Evolutionary conservation across 2,797 vertebrate genomes (phyloP).

Genomic region (Spondyliosoma cantharus): DNA sequence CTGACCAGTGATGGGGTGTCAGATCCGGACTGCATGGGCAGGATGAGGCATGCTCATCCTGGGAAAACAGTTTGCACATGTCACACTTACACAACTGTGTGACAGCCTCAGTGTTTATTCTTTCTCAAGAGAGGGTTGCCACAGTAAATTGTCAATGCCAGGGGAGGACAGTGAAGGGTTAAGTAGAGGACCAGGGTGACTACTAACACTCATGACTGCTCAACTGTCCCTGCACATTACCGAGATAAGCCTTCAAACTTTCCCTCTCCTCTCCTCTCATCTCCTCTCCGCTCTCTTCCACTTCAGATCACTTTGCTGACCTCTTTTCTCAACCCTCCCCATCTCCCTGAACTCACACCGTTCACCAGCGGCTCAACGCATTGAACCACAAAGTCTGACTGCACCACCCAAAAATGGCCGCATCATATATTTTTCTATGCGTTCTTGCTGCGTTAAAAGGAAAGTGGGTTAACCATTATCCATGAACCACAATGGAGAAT

Average conservation of each 20-base stretch:
- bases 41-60: background rate
- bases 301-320: conserved; percentile 69
- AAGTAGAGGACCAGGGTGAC: conserved; percentile 63
- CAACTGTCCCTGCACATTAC: conserved; percentile 78
- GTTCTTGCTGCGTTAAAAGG: conserved; percentile 18
- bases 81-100: background rate
- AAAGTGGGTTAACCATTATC: conserved; percentile 8
- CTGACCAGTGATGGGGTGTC: conserved; percentile 19
- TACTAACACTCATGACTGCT: conserved; percentile 71
- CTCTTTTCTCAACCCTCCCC: conserved; percentile 61
- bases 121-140: background rate
- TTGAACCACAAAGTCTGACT: background rate
- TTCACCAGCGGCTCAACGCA: conserved; percentile 27
- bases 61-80: background rate
- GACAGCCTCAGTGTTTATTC: background rate
- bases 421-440: background rate
- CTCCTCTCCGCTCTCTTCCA: conserved; percentile 64
- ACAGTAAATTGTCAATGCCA: background rate
- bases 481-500: too few species aligned
- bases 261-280: conserved; percentile 55
- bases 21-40: background rate
- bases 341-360: conserved; percentile 15
- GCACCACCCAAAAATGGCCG: conserved; percentile 3
- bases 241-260: conserved; percentile 74
- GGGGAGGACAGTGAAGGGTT: conserved; percentile 57